Conservation (phyloP, 1,140 invertebrate species). For the Dreissena rostriformis region DNA sequence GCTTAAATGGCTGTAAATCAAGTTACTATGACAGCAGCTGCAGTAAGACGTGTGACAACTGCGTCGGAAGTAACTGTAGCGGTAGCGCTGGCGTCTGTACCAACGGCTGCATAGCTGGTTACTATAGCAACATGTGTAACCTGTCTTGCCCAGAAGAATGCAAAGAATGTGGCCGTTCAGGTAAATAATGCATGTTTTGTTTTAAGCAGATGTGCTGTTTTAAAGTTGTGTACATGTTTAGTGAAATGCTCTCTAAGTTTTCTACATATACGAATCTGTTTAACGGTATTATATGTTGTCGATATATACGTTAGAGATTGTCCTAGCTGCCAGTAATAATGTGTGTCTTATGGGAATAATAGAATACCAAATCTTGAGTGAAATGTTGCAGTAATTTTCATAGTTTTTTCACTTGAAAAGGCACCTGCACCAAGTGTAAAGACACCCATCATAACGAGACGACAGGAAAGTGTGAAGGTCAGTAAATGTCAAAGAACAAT, state of each 20-base stretch:
- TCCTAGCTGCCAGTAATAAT: no score
- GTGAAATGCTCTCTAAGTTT: no score
- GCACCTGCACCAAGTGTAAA: constrained; percentile 12
- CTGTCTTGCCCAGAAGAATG: not conserved
- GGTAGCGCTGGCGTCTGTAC: constrained; percentile 6
- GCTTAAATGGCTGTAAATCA: constrained; percentile 21
- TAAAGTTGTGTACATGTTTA: no score
- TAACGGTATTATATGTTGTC: no score
- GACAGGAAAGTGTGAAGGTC: not conserved
- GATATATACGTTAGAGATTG: no score
- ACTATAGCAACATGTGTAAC: not conserved
- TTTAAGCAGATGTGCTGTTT: no score
- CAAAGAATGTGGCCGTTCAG: not conserved
- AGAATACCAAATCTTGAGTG: no score
- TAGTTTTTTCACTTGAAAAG: no score
- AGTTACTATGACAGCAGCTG: constrained; percentile 15
- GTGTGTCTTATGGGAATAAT: no score
- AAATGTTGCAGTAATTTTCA: no score
- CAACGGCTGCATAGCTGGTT: not conserved
- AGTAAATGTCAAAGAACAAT: not conserved
- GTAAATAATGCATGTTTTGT: no score
- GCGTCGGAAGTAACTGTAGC: constrained; percentile 11
- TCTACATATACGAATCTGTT: no score
- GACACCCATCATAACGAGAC: constrained; percentile 1
- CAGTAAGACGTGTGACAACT: constrained; percentile 12